These are phyloP conservation scores for Denticeps clupeoides DNA, from an alignment of 2,797 vertebrate species.

Conservation along the genomic window DNA sequence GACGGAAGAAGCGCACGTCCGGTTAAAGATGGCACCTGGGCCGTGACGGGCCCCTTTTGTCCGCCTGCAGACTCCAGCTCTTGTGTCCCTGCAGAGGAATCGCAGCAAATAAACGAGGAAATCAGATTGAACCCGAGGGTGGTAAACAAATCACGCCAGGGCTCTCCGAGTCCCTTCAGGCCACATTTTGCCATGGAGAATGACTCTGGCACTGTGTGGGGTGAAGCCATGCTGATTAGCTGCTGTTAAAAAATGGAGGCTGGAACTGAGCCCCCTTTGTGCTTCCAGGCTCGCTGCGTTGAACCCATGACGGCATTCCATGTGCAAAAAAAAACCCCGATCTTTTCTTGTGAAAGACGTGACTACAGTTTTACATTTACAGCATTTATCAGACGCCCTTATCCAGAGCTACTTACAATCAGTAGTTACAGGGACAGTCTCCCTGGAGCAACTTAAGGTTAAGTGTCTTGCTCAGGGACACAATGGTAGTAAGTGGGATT, in stretches of 20 bases:
- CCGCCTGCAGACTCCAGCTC: slow-evolving; percentile 5
- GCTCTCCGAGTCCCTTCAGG: too few relatives aligned
- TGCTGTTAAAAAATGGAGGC: too few relatives aligned
- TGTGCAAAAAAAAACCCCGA: slow-evolving; percentile 21
- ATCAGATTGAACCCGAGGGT: slow-evolving; percentile 13
- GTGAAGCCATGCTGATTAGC: too few relatives aligned
- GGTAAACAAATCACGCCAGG: slow-evolving; percentile 4
- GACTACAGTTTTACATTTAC: slow-evolving; percentile 30
- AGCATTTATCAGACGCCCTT: too few relatives aligned
- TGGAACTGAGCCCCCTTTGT: too few relatives aligned
- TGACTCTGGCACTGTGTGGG: too few relatives aligned
- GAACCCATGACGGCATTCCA: slow-evolving; percentile 8
- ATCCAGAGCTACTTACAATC: too few relatives aligned
- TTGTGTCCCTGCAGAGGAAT: slow-evolving; percentile 10
- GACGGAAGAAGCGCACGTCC: slow-evolving; percentile 4
- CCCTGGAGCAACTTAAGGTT: too few relatives aligned
- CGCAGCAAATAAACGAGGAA: slow-evolving; percentile 11
- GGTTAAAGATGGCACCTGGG: slow-evolving; percentile 21
- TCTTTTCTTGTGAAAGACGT: slow-evolving; percentile 26
- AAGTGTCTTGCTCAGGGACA: too few relatives aligned
- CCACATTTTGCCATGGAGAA: too few relatives aligned
- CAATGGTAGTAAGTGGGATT: too few relatives aligned
- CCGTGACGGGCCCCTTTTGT: slow-evolving; percentile 13
- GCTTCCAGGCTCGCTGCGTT: slow-evolving; percentile 15
- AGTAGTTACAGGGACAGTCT: too few relatives aligned